These are phyloP conservation scores for Platycheirus albimanus DNA, from an alignment of 2,888 invertebrate species.

Conservation along the genomic window DNA sequence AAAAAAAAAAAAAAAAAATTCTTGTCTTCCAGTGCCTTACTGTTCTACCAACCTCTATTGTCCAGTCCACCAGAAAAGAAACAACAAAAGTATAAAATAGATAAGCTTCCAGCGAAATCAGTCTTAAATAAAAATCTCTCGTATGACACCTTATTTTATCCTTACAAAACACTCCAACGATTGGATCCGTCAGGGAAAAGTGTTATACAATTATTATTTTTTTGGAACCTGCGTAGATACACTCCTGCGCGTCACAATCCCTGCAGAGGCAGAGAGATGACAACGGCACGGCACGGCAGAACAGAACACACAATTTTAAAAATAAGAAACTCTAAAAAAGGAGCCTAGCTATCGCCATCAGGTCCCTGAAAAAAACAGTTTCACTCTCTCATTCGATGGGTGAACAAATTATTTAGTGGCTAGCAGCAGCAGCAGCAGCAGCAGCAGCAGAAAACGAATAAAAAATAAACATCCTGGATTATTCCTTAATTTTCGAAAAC, in stretches of 20 bases:
- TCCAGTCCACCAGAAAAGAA: constrained; percentile 34
- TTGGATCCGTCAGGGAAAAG: constrained; percentile 36
- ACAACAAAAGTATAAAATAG: constrained; percentile 29
- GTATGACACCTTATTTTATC: constrained; percentile 36
- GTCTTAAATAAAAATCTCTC: constrained; percentile 35
- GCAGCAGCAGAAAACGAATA: constrained; percentile 39
- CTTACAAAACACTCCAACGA: constrained; percentile 13
- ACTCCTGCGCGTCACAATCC: constrained; percentile 58
- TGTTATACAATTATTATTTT: constrained; percentile 48
- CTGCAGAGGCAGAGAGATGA: constrained; percentile 50
- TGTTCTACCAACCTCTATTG: constrained; percentile 58
- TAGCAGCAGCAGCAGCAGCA: constrained; percentile 56
- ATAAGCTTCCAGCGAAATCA: constrained; percentile 65
- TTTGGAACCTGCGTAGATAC: constrained; percentile 59
- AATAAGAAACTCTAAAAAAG: constrained; percentile 21
- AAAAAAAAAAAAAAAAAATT: constrained; percentile 25
- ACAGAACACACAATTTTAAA: not conserved
- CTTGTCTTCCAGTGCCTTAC: constrained; percentile 45
- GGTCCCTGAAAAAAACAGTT: constrained; percentile 72
- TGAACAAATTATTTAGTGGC: constrained; percentile 71
- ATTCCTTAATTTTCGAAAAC: constrained; percentile 23
- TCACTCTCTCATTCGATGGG: constrained; percentile 69
- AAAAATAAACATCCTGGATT: constrained; percentile 34
- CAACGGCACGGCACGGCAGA: not conserved
- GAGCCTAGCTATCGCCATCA: constrained; percentile 39